Base-by-base conservation (phyloP, 2,888 invertebrate species). In the Antitype chi region DNA sequence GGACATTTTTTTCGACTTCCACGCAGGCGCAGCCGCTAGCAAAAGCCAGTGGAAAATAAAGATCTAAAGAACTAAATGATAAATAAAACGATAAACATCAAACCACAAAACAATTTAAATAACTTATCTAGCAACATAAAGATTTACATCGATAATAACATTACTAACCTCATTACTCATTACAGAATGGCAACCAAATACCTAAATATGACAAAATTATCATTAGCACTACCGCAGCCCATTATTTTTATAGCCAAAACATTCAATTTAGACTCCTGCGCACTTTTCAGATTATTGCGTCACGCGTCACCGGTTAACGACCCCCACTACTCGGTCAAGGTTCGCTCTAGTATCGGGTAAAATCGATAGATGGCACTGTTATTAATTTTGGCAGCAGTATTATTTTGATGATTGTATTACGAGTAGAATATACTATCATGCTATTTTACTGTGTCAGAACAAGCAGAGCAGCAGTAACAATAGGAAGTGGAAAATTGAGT, bases 281-380 rank as follows among this genome's bases (percentile, higher is more conserved):
- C 86, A 84, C 77, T 87, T 88, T 89, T 88, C 81, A 88, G 84
- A 52, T 69, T 73, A 79, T 79, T 85, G 75, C 84, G 80, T 84
- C 76, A 81, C 60, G 78, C 63, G 49, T 81, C 82, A 82, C 43
- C 75, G 86, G 76, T 82, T 75, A 83, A 82, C 70, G 85, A 82
- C 74, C 88, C 52, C 70, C 32, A 38, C 60, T 57, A 88, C 78
- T 89, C 84, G 89, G 89, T 90, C 90, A 89, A 89, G 89, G 89
- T 87, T 88, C 70, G 74, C 77, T 43, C 66, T 79, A 86, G 82
- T 89, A 17, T 59, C 20, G 25, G 1, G 13, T 2, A 47, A 67
- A 68, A 72, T 63, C 23, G 47, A 78, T 78, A 89, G 89, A 86
- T 89, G 89, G 78, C 87, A 78, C 64, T 82, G 28, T 75, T 74